phyloP scores from a whole-genome alignment of 2,113 vertebrate species.

The Nycticryphes semicollaris region DNA sequence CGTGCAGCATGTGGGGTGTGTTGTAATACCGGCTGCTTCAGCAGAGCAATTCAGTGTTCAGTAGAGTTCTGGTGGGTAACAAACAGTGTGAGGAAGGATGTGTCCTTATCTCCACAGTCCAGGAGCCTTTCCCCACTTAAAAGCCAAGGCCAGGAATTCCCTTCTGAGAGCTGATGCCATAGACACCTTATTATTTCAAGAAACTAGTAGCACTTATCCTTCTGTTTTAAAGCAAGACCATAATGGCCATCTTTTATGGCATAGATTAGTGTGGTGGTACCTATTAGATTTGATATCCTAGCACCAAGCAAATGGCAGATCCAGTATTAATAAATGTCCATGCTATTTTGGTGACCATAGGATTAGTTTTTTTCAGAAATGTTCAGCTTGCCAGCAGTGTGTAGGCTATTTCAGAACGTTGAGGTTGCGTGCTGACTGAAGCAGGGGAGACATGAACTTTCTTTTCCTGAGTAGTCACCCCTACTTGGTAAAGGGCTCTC shows the following conservation, averaged over 20 bases:
- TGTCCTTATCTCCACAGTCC: rapidly evolving
- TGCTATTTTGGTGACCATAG: background rate
- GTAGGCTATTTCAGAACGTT: background rate
- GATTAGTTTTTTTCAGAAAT: background rate
- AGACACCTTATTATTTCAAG: background rate
- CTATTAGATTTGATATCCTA: background rate
- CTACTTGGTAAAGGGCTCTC: background rate
- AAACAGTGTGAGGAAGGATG: background rate
- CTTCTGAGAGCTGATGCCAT: background rate
- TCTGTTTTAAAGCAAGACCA: background rate
- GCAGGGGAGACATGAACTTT: background rate
- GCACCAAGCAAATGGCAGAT: background rate
- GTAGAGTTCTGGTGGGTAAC: background rate
- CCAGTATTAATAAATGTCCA: background rate
- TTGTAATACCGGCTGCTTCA: background rate
- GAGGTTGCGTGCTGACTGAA: background rate
- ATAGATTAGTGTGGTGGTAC: background rate
- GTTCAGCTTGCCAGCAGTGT: background rate
- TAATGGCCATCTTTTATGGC: background rate
- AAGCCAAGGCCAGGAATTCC: background rate
- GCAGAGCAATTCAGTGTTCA: background rate
- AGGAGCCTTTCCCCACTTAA: background rate
- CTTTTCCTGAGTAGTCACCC: background rate
- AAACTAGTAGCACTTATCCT: background rate
- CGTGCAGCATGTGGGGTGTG: rapidly evolving